phyloP scores from a whole-genome alignment of 2,888 invertebrate species.

The Machimus rusticus region DNA sequence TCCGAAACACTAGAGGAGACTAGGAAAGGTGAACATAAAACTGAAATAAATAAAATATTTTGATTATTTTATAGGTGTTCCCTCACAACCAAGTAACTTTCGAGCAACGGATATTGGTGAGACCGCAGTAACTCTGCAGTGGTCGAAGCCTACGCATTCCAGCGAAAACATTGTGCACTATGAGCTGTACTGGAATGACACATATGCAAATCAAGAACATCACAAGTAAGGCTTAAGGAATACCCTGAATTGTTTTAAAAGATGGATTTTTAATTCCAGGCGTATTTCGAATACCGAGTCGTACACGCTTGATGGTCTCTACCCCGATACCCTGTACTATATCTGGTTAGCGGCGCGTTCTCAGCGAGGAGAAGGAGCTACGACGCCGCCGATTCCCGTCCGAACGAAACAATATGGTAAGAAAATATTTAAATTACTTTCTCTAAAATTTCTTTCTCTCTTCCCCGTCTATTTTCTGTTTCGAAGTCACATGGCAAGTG shows the following conservation, averaged over 20 bases:
- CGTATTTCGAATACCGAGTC: conserved; percentile 83
- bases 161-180: conserved; percentile 94
- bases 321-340: conserved; percentile 96
- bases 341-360: conserved; percentile 96
- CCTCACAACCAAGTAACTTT: conserved; percentile 93
- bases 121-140: conserved; percentile 88
- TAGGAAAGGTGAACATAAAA: neutral
- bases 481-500: neutral
- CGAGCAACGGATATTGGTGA: conserved; percentile 87
- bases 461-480: neutral
- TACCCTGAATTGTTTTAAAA: neutral
- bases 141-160: conserved; percentile 91
- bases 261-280: conserved; percentile 55
- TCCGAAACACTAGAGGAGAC: too few relatives aligned
- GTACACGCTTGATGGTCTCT: conserved; percentile 87
- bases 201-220: conserved; percentile 88
- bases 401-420: conserved; percentile 98
- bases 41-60: neutral
- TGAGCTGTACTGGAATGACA: conserved; percentile 97
- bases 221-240: conserved; percentile 69
- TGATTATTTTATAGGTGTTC: conserved; percentile 74
- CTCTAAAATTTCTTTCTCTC: neutral
- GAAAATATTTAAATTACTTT: conserved; percentile 58
- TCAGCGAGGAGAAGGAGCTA: conserved; percentile 92
- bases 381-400: conserved; percentile 91